phyloP scores from a whole-genome alignment of 2,797 vertebrate species.

The Cercopithecus petaurista region DNA sequence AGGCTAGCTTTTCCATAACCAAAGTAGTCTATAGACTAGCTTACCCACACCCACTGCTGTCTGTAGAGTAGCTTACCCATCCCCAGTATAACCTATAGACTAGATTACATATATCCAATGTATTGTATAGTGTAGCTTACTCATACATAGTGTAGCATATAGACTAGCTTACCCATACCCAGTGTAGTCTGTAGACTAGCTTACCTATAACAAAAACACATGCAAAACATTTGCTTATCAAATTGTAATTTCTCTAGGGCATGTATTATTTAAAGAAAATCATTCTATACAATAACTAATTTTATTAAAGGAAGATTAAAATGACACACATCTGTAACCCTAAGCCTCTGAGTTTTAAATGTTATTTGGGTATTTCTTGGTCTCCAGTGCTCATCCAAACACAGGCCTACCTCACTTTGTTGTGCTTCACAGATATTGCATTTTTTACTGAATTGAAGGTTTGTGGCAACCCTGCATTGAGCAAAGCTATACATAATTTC shows the following conservation, averaged over 20 bases:
- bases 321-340: not conserved
- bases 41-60: fast-evolving
- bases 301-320: not conserved
- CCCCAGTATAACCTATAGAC: not conserved
- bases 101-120: fast-evolving
- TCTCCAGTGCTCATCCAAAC: not conserved
- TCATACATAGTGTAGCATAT: not conserved
- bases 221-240: not conserved
- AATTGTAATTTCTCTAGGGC: not conserved
- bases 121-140: not conserved
- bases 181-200: not conserved
- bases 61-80: not conserved
- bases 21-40: not conserved
- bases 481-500: not conserved
- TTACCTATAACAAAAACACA: not conserved
- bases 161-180: not conserved
- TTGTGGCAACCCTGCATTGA: not conserved
- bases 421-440: not conserved
- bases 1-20: not conserved
- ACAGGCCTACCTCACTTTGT: not conserved
- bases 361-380: not conserved
- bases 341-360: not conserved
- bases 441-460: not conserved
- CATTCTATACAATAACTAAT: not conserved
- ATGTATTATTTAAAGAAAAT: not conserved